Evolutionary conservation across 2,113 vertebrate species (phyloP), one percentile per base, ranked within the genome.

Genomic region (Trochalopteron elliotii): DNA sequence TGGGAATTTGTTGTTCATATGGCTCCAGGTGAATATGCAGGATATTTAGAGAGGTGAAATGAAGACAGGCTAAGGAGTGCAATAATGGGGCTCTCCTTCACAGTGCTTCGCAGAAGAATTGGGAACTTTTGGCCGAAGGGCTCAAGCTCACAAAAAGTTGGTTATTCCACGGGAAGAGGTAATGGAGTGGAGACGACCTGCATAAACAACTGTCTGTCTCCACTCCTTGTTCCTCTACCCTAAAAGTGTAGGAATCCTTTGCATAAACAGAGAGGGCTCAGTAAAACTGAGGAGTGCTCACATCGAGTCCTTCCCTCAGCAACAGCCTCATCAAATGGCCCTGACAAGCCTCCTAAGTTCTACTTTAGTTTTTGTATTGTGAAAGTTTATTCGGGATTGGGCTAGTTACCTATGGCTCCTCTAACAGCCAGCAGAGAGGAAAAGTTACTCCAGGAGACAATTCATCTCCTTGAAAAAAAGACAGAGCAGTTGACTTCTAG

Each of bases 171-270:
- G 52, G 12, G 11, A 86, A 44, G 14, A 37, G 11, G 14, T 5
- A 56, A 9, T 2, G 20, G 27, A 52, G 4, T 70, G 6, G 39
- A 67, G 8, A 3, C 0, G 0, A 44, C 56, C 18, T 85, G 10
- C 15, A 56, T 42, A 83, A 40, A 16, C 28, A 19, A 33, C 7
- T 55, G 4, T 39, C 12, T 42, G 6, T 50, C 39, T 60, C 6
- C 11, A 12, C 4, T 10, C 10, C 20, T 53, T 57, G 13, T 45
- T 85, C 20, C 18, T 77, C n/a, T 19, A 14, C 7, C 11, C 10
- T 35, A 68, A 59, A 67, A 14, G 12, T 67, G 7, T 7, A 52
- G 27, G 15, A 56, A 27, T 8, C 2, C 27, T 63, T 68, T 16
- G 6, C 12, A 78, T 30, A 42, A 35, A 15, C 12, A n/a, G 7